phyloP scores from a whole-genome alignment of 2,113 vertebrate species.

The Pseudopipra pipra region DNA sequence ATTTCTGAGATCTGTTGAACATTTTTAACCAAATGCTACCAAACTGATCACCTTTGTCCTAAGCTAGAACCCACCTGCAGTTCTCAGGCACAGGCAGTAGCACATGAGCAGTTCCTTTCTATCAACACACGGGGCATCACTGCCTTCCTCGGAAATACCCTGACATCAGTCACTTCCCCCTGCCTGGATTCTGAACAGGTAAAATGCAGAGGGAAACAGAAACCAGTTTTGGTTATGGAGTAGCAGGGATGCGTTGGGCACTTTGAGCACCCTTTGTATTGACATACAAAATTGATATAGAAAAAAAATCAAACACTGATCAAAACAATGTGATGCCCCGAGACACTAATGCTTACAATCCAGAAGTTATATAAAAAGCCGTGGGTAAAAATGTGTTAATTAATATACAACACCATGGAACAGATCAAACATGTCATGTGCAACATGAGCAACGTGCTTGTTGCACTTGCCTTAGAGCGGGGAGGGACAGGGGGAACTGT shows the following conservation, averaged over 20 bases:
- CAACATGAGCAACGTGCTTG: not conserved
- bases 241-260: not conserved
- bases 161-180: not conserved
- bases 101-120: not conserved
- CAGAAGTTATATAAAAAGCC: not conserved
- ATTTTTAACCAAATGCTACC: not conserved
- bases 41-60: not conserved
- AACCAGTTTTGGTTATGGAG: not conserved
- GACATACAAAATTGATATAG: not conserved
- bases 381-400: not conserved
- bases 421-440: not conserved
- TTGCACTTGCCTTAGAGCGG: not conserved
- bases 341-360: not conserved
- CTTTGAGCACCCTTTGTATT: not conserved
- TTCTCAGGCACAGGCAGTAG: not conserved
- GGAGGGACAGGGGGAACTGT: not conserved
- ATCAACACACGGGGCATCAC: not conserved
- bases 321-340: rapidly evolving
- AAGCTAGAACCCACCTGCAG: not conserved
- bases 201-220: not conserved
- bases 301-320: not conserved
- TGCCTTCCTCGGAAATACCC: not conserved
- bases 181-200: not conserved
- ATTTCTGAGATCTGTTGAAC: not conserved
- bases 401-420: not conserved